These are phyloP conservation scores for Sweltsa coloradensis DNA, from an alignment of 1,140 invertebrate species.

Conservation along the genomic window DNA sequence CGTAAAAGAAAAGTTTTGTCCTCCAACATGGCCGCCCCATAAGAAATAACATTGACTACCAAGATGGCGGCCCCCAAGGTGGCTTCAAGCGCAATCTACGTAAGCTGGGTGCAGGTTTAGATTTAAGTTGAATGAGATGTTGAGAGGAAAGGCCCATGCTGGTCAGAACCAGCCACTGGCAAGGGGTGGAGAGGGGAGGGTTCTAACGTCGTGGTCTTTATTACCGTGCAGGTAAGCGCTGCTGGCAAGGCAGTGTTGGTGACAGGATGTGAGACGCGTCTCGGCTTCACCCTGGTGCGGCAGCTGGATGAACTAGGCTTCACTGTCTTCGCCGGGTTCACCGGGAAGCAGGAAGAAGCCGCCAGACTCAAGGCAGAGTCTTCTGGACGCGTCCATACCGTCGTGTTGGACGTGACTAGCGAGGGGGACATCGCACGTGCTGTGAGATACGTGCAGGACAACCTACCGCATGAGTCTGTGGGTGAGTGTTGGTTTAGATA, in stretches of 20 bases:
- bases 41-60: too few species aligned
- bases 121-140: too few species aligned
- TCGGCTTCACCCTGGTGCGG: slow-evolving; percentile 61
- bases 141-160: too few species aligned
- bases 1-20: too few species aligned
- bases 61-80: too few species aligned
- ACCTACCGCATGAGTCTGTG: slow-evolving; percentile 49
- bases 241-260: slow-evolving; percentile 68
- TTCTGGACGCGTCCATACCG: slow-evolving; percentile 55
- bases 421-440: slow-evolving; percentile 61
- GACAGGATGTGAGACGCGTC: slow-evolving; percentile 70
- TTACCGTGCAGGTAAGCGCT: slow-evolving; percentile 56
- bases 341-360: slow-evolving; percentile 48
- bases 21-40: too few species aligned
- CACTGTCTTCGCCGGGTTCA: slow-evolving; percentile 68
- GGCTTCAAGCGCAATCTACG: too few species aligned
- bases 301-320: slow-evolving; percentile 67
- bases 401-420: slow-evolving; percentile 61
- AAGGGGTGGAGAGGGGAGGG: too few species aligned
- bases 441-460: slow-evolving; percentile 58
- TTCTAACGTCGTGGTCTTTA: too few species aligned
- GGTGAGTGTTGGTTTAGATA: too few species aligned
- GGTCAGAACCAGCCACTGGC: too few species aligned
- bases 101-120: too few species aligned
- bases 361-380: slow-evolving; percentile 59